Percentiles rank a stretch among this genome's conserved stretches.
Evolutionary conservation across 1,140 invertebrate species (phyloP).

Genomic region (Anadara kagoshimensis): DNA sequence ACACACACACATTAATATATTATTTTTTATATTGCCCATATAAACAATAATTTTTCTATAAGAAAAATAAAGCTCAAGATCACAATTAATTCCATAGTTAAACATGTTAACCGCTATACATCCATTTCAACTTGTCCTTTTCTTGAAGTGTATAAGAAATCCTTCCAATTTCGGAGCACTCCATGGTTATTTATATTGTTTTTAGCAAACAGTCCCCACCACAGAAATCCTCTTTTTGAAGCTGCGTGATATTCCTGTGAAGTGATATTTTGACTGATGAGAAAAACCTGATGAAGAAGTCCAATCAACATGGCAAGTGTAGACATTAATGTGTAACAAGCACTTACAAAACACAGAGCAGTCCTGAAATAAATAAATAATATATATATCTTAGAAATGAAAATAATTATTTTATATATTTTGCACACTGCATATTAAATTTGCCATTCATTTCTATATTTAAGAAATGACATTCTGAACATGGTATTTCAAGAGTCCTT

Average conservation of each 20-base stretch:
- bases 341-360: slow-evolving; percentile 59
- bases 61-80: too few species aligned
- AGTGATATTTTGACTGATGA: slow-evolving; percentile 69
- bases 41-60: too few species aligned
- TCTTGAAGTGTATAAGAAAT: slow-evolving; percentile 45
- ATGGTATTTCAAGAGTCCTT: too few species aligned
- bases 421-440: neutral
- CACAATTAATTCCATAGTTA: too few species aligned
- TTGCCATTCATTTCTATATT: neutral
- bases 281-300: slow-evolving; percentile 59
- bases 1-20: too few species aligned
- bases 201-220: slow-evolving; percentile 43
- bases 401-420: too few species aligned
- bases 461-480: too few species aligned
- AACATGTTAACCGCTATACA: too few species aligned
- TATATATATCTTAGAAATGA: neutral
- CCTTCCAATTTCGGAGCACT: slow-evolving; percentile 59
- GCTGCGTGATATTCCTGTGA: slow-evolving; percentile 65
- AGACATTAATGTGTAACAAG: slow-evolving; percentile 48
- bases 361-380: slow-evolving; percentile 47
- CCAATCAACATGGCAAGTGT: slow-evolving; percentile 47
- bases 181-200: slow-evolving; percentile 64
- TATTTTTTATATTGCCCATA: too few species aligned
- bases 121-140: neutral
- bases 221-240: slow-evolving; percentile 23